These are phyloP conservation scores for Myiozetetes cayanensis DNA, from an alignment of 2,113 vertebrate species.

Conservation along the genomic window DNA sequence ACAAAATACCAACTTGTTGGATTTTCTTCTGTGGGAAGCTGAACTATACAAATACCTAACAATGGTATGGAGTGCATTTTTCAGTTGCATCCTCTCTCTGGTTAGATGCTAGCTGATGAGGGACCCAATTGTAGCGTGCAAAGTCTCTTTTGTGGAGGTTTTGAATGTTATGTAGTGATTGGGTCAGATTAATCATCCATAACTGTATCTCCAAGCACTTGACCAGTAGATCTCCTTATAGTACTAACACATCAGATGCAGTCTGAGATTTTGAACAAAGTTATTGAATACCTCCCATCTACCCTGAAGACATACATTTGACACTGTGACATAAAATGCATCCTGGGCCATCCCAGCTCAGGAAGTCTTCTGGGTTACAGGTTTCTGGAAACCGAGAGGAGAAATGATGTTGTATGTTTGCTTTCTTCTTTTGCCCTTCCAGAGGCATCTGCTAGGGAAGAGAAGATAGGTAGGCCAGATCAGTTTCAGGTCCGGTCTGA, in stretches of 20 bases:
- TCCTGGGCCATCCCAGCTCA: background rate
- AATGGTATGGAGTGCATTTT: fast-evolving
- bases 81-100: background rate
- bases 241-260: background rate
- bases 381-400: background rate
- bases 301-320: background rate
- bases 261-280: background rate
- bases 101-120: background rate
- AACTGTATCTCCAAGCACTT: background rate
- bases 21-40: background rate
- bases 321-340: background rate
- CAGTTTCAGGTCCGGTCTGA: background rate
- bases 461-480: background rate
- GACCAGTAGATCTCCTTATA: background rate
- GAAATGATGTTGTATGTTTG: background rate
- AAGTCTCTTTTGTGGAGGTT: background rate
- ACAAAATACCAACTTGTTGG: background rate
- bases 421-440: background rate
- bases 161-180: background rate
- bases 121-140: background rate
- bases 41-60: background rate
- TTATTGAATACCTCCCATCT: background rate
- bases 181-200: background rate
- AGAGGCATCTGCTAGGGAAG: background rate
- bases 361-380: background rate